Percentiles rank a stretch among this genome's conserved stretches.
phyloP scores from a whole-genome alignment of 2,888 invertebrate species.

The Drosophila rubida region DNA sequence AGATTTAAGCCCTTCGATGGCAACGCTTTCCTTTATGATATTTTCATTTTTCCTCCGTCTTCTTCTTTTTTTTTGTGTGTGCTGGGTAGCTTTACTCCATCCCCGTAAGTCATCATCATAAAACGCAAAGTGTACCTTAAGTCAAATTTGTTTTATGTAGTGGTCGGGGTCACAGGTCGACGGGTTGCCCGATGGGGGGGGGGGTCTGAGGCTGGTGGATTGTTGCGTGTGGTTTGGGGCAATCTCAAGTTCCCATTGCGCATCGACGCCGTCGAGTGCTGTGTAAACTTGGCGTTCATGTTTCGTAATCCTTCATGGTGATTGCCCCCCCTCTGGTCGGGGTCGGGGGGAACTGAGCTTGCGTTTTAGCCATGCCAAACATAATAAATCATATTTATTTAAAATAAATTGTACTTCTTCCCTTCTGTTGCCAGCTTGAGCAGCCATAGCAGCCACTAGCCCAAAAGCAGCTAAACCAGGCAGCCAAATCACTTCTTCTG shows the following conservation, averaged over 20 bases:
- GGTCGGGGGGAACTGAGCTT: slow-evolving; percentile 1
- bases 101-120: slow-evolving; percentile 60
- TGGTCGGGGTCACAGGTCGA: slow-evolving; percentile 6
- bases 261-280: slow-evolving; percentile 62
- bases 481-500: slow-evolving; percentile 45
- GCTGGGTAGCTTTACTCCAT: slow-evolving; percentile 14
- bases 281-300: slow-evolving; percentile 60
- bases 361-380: slow-evolving; percentile 54
- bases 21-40: slow-evolving; percentile 12
- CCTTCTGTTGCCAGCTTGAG: slow-evolving; percentile 16
- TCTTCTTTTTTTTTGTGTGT: slow-evolving; percentile 1
- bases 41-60: slow-evolving; percentile 17
- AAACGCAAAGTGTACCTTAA: slow-evolving; percentile 70
- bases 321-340: slow-evolving; percentile 46
- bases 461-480: slow-evolving; percentile 1
- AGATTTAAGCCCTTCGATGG: slow-evolving; percentile 49
- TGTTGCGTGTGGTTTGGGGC: slow-evolving; percentile 4
- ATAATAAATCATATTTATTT: slow-evolving; percentile 79
- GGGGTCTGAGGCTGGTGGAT: not conserved
- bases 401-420: slow-evolving; percentile 71
- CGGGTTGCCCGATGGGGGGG: not conserved
- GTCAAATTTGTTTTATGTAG: slow-evolving; percentile 61
- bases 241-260: slow-evolving; percentile 52
- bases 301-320: slow-evolving; percentile 61
- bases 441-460: not conserved